Conservation (phyloP, 2,888 invertebrate genomes). For the Onchidella celtica region DNA sequence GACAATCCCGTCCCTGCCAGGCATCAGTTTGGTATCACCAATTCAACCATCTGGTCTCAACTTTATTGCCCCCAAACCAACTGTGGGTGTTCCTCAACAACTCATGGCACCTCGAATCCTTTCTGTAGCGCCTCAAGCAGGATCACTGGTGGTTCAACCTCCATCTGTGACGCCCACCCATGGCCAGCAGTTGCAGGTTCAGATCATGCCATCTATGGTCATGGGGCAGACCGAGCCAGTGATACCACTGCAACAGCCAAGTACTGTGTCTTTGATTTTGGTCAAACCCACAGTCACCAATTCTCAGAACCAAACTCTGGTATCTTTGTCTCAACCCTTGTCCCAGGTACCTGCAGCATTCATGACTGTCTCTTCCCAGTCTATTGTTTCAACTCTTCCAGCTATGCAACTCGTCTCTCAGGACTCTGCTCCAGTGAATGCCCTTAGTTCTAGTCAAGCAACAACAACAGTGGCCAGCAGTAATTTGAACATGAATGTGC, state of each 20-base stretch:
- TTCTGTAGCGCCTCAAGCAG: neutral
- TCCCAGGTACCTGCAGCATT: no score
- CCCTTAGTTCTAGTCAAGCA: no score
- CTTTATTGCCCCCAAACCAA: no score
- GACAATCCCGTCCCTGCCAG: neutral
- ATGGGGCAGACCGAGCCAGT: constrained; percentile 7
- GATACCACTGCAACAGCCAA: neutral
- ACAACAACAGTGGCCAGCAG: no score
- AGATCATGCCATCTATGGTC: constrained; percentile 11
- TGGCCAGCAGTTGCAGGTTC: constrained; percentile 2
- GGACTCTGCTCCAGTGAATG: no score
- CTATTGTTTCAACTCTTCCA: no score
- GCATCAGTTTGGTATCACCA: neutral
- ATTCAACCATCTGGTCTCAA: constrained; percentile 13
- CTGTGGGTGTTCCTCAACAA: no score
- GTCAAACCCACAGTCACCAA: neutral
- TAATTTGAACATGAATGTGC: no score
- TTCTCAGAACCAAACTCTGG: no score
- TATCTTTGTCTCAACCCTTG: no score
- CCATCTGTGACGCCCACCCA: neutral
- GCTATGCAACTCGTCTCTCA: no score
- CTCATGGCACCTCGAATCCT: neutral
- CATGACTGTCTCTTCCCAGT: no score
- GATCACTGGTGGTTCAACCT: constrained; percentile 6
- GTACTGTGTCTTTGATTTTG: constrained; percentile 21